Base-by-base conservation (phyloP, 2,113 vertebrate species). In the Cryptotis parvus region DNA sequence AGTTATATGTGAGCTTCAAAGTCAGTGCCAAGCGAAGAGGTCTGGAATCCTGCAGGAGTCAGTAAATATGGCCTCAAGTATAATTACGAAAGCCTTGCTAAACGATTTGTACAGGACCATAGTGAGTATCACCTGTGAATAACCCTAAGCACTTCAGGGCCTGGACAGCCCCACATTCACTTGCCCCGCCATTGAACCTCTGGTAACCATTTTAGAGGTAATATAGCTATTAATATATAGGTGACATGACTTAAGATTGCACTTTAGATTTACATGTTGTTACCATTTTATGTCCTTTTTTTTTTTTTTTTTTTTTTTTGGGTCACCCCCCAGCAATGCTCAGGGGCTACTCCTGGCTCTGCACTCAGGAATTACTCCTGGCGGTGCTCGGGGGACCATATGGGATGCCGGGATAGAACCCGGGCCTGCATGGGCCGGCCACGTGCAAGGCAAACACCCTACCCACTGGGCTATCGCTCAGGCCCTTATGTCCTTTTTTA, bases 171-270 rank as follows among this genome's bases (percentile, higher is more conserved):
- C n/a, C n/a, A n/a, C n/a, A n/a, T n/a, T n/a, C n/a, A n/a, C n/a
- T n/a, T n/a, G n/a, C n/a, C n/a, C n/a, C n/a, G n/a, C n/a, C n/a
- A n/a, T n/a, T n/a, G n/a, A n/a, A n/a, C n/a, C n/a, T n/a, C n/a
- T n/a, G n/a, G n/a, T n/a, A n/a, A n/a, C 27, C 18, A 45, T 74
- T 76, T 88, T 81, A 72, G 33, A 33, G 20, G 16, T 49, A 37
- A 69, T 18, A 73, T 41, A 82, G 58, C 35, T 92, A 15, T 11
- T 39, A 26, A 4, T 74, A 79, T 22, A 0, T 81, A 76, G 55
- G 41, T 89, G 58, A 88, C 27, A 77, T 58, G 31, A 80, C 73
- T 61, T 84, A 45, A 84, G 39, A 79, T 31, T 75, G 14, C 45
- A 49, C 5, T 58, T 63, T 84, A 26, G 31, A 84, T 43, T 68